Evolutionary conservation across 2,113 vertebrate species (phyloP).

Genomic region (Rhombomys opimus): DNA sequence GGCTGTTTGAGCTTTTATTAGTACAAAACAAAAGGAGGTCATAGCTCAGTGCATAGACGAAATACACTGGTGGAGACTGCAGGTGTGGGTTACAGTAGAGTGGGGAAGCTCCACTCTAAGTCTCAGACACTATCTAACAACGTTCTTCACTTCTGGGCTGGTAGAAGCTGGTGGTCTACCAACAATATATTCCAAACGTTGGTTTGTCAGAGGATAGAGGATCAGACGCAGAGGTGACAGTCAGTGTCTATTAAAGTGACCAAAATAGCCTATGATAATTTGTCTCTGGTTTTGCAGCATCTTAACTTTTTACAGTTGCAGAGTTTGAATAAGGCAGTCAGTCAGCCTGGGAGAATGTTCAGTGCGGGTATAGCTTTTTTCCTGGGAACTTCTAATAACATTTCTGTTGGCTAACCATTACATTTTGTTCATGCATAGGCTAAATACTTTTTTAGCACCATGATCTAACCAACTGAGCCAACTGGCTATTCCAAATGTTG

Average conservation of each 20-base stretch:
- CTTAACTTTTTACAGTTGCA: neutral
- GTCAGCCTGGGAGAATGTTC: neutral
- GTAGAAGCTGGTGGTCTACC: neutral
- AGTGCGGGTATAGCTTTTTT: neutral
- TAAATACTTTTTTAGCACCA: neutral
- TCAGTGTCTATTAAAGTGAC: neutral
- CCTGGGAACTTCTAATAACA: neutral
- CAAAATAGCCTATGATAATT: neutral
- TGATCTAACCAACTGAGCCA: neutral
- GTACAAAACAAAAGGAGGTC: too few relatives aligned
- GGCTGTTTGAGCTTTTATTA: neutral
- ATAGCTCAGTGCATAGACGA: neutral
- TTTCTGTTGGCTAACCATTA: neutral
- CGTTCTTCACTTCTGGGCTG: neutral
- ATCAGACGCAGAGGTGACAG: neutral
- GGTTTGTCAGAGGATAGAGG: neutral
- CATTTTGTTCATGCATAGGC: neutral
- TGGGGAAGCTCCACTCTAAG: neutral
- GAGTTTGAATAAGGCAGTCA: neutral
- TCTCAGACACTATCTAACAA: neutral
- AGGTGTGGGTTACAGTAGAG: neutral
- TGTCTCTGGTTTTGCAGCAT: neutral
- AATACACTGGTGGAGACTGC: neutral
- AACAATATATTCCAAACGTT: neutral
- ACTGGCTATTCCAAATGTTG: neutral